Evolutionary conservation across 2,113 vertebrate species (phyloP), one percentile per base, ranked within the genome.

Genomic region (Micronisus gabar): DNA sequence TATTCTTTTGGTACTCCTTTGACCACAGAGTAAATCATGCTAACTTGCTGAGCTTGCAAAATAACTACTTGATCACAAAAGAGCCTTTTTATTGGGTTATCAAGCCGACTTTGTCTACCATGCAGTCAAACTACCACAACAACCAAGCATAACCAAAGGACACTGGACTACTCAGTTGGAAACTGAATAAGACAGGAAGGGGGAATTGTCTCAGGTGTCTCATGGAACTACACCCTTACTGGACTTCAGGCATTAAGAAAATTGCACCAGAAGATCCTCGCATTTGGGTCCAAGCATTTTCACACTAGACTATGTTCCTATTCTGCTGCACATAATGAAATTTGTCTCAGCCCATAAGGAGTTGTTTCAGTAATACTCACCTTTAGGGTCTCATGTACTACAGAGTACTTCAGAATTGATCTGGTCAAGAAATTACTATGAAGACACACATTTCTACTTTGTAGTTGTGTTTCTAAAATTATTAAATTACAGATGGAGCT

Each of bases 231-330:
- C 4, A 27, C 4, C 22, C 38, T 70, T 66, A 48, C 32, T 41
- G 53, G 47, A 41, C 40, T 41, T 83, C 29, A 27, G 59, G 29
- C 32, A 66, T 14, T 21, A 86, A 56, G 40, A 55, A 72, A 72
- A 80, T 4, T 47, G 41, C 17, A 88, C 18, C 22, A 70, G 14
- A 90, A 88, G 26, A 72, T 43, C 26, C 41, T 70, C 2, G 3
- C 18, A 15, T 61, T 72, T 90, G 40, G 30, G 40, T 75, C 40
- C 36, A 75, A 23, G 36, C 14, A 38, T 68, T 63, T 85, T 52
- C 62, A 73, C 22, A 66, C 12, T 29, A 41, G 15, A 80, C 29
- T 58, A 10, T 14, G 6, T 15, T 80, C 29, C 50, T 0, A 0
- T 93, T 70, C 58, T 50, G 70, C 26, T 62, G 63, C 56, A 70